Conservation (phyloP, 2,888 invertebrate species). For the Furcula furcula region DNA sequence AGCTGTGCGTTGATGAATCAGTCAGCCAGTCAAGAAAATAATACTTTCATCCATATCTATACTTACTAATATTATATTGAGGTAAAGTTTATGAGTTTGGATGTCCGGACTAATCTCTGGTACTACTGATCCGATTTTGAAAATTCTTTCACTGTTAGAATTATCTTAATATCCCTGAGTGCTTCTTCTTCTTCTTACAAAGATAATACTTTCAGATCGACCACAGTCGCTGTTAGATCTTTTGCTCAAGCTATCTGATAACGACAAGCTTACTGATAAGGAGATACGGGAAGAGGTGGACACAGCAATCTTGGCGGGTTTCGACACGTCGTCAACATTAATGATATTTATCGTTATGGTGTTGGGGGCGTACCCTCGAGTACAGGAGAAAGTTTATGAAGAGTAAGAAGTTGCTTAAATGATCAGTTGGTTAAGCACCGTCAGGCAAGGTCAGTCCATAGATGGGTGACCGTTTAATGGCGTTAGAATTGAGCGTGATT, state of each 20-base stretch:
- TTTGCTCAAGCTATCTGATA: conserved; percentile 70
- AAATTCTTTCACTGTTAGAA: not conserved
- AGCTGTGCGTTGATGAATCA: too few species aligned
- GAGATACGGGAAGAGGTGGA: conserved; percentile 82
- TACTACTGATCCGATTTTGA: not conserved
- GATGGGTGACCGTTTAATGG: too few species aligned
- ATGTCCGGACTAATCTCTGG: too few species aligned
- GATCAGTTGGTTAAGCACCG: too few species aligned
- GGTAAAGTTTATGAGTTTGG: too few species aligned
- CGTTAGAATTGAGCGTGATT: too few species aligned
- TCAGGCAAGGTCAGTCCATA: too few species aligned
- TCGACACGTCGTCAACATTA: conserved; percentile 70
- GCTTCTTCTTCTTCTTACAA: conserved; percentile 35
- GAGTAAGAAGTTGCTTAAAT: too few species aligned
- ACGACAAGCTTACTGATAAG: conserved; percentile 64
- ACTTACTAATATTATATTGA: too few species aligned
- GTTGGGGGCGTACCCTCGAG: conserved; percentile 62
- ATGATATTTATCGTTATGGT: conserved; percentile 63
- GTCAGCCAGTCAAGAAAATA: too few species aligned
- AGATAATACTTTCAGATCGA: conserved; percentile 77
- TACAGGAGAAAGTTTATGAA: conserved; percentile 52
- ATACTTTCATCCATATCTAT: too few species aligned
- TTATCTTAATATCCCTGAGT: not conserved
- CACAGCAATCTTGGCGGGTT: conserved; percentile 81
- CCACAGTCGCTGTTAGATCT: too few species aligned